Evolutionary conservation across 2,797 vertebrate genomes (phyloP).

Genomic region (Neosilurus mollespiculum): DNA sequence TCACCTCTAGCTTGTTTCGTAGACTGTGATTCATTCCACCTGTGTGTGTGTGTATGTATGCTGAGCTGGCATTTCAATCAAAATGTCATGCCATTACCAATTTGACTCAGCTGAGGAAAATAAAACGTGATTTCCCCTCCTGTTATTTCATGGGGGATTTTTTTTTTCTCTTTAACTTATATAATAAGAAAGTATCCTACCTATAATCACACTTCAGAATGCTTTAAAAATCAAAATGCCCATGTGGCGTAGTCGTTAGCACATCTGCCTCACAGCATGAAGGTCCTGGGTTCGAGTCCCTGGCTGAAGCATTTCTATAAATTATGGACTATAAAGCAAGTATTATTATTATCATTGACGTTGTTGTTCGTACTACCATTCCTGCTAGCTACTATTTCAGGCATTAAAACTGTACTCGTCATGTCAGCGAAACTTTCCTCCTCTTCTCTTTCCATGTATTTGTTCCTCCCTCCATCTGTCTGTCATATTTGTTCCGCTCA

Average conservation of each 20-base stretch:
- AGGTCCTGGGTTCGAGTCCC: no score
- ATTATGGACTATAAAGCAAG: no score
- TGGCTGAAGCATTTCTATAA: no score
- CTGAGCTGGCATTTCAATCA: conserved; percentile 22
- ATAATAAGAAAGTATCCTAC: not conserved
- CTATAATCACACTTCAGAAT: not conserved
- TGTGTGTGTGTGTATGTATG: not conserved
- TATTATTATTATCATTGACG: not conserved
- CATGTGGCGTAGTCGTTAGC: no score
- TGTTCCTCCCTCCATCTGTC: not conserved
- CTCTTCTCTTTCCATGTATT: not conserved
- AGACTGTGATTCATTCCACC: conserved; percentile 22
- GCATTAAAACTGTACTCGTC: not conserved
- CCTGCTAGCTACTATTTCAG: not conserved
- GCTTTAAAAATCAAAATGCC: no score
- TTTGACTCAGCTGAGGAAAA: conserved; percentile 14
- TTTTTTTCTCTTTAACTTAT: no score
- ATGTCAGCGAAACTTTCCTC: not conserved
- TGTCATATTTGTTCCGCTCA: not conserved
- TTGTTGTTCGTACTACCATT: not conserved
- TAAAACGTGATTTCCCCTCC: conserved; percentile 8
- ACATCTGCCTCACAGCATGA: no score
- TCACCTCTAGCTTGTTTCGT: not conserved
- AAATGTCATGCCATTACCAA: not conserved
- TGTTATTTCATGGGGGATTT: not conserved